phyloP scores from a whole-genome alignment of 1,140 invertebrate species.

The Lethocerus indicus region DNA sequence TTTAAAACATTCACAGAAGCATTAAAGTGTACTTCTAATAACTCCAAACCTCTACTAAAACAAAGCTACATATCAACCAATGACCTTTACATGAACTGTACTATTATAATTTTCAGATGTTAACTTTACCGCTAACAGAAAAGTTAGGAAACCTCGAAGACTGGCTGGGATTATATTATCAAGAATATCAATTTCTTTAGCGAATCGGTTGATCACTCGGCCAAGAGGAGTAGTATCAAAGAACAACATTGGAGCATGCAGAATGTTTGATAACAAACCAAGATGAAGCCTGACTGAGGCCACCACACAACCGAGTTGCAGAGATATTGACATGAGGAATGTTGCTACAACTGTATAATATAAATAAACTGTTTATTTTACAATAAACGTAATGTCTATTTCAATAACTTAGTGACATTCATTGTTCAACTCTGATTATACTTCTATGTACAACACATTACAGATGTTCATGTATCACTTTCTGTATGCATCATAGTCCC shows the following conservation, averaged over 20 bases:
- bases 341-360: conserved; percentile 11
- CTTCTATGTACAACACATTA: neutral
- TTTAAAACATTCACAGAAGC: too few species aligned
- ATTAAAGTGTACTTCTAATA: too few species aligned
- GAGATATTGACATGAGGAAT: conserved; percentile 31
- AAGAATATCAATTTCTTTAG: conserved; percentile 50
- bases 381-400: too few species aligned
- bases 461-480: too few species aligned
- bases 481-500: too few species aligned
- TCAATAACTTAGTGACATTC: neutral
- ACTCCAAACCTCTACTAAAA: too few species aligned
- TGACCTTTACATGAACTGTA: too few species aligned
- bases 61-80: too few species aligned
- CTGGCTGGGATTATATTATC: conserved; percentile 30
- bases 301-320: conserved; percentile 37
- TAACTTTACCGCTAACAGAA: conserved; percentile 41
- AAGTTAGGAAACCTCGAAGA: conserved; percentile 22
- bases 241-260: conserved; percentile 49
- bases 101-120: too few species aligned
- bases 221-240: conserved; percentile 59
- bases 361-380: too few species aligned
- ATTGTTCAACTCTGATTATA: neutral
- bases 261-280: conserved; percentile 36
- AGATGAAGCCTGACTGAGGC: conserved; percentile 40
- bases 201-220: conserved; percentile 52